Conservation (phyloP, 2,113 vertebrate species). For the Python bivittatus region DNA sequence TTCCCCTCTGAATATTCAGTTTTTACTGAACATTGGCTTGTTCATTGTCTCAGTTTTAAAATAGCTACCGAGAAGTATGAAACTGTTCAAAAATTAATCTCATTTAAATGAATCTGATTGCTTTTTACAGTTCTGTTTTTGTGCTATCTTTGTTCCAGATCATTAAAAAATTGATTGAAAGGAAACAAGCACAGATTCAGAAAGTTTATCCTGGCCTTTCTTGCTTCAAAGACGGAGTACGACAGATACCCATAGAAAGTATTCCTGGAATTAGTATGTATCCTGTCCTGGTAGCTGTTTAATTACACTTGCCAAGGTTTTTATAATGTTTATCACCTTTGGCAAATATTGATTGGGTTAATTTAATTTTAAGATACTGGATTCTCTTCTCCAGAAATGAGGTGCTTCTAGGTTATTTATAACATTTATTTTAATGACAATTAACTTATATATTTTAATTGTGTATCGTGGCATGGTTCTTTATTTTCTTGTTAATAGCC, state of each 20-base stretch:
- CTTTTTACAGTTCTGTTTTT: not conserved
- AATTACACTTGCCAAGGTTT: not conserved
- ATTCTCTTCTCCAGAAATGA: slow-evolving; percentile 7
- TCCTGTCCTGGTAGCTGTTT: not conserved
- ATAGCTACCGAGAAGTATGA: not conserved
- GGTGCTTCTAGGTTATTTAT: not conserved
- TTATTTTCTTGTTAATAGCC: not conserved
- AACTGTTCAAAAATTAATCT: not conserved
- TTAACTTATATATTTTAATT: not conserved
- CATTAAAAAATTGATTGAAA: slow-evolving; percentile 98
- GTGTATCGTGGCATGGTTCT: not conserved
- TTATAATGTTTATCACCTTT: not conserved
- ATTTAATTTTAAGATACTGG: slow-evolving; percentile 34
- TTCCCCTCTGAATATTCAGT: not conserved
- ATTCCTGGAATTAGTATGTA: slow-evolving; percentile 98
- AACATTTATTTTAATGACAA: not conserved
- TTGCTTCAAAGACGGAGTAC: slow-evolving; percentile 98
- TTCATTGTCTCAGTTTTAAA: not conserved
- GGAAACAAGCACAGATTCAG: slow-evolving; percentile 96
- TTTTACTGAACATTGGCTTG: not conserved
- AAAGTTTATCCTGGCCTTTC: slow-evolving; percentile 99
- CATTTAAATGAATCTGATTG: not conserved
- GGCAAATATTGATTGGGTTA: slow-evolving; percentile 9
- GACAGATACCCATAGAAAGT: slow-evolving; percentile 98
- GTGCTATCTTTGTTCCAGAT: slow-evolving; percentile 80